phyloP scores from a whole-genome alignment of 2,113 vertebrate genomes.

The Capricornis sumatraensis region DNA sequence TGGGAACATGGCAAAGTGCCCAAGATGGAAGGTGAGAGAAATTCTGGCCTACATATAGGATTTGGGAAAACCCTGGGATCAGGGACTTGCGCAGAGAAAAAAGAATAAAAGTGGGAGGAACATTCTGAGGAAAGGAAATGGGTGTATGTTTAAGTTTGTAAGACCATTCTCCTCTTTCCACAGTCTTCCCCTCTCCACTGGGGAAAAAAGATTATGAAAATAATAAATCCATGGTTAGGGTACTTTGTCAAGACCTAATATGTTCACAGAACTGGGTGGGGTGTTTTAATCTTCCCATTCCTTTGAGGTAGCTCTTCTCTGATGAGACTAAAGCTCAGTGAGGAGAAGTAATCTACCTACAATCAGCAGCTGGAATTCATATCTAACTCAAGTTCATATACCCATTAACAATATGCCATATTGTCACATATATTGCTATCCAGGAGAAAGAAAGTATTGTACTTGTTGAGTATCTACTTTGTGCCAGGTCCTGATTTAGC shows the following conservation, averaged over 20 bases:
- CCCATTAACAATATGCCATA: background rate
- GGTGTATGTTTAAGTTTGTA: background rate
- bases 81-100: background rate
- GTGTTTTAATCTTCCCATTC: background rate
- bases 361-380: background rate
- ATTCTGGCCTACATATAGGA: background rate
- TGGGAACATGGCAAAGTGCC: background rate
- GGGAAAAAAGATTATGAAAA: background rate
- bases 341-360: background rate
- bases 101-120: background rate
- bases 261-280: background rate
- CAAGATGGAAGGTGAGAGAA: background rate
- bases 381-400: background rate
- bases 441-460: background rate
- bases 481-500: background rate
- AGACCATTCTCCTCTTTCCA: background rate
- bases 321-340: background rate
- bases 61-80: background rate
- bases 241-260: background rate
- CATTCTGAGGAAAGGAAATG: background rate
- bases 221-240: background rate
- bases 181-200: background rate
- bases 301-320: background rate
- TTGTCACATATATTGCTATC: background rate
- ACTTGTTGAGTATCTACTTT: background rate